Evolutionary conservation across 2,113 vertebrate genomes (phyloP), one percentile per base, ranked within the genome.

Genomic region (Corydoras maculifer): DNA sequence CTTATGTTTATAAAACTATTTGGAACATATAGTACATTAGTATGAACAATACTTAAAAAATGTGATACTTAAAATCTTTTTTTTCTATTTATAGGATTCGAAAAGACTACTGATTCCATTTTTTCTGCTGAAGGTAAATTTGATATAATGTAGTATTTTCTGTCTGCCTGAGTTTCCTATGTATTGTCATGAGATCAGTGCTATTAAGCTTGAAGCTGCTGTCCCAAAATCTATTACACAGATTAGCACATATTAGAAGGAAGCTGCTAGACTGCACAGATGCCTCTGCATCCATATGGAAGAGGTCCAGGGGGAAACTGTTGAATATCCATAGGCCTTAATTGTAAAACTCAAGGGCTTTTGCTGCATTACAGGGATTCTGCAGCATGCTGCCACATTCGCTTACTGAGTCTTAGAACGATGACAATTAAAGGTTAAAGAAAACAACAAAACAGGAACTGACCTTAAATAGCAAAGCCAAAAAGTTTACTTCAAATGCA

Each of bases 321-420:
- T 72, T 72, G 71, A 73, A 73, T 62, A 74, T 68, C 58, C 25
- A 2, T 59, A 55, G 72, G 72, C 72, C 72, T 62, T 74, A 31
- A 68, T 55, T 35, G 54, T 68, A 68, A 68, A 68, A 15, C 62
- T 50, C 9, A 49, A 29, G 62, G 43, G 55, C 58, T 68, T 62
- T 30, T n/a, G 48, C 50, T 31, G 65, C 50, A 57, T 73, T 68
- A 57, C 15, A 55, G 62, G 53, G 48, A 49, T 51, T 51, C 25
- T 59, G 62, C 49, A 31, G 51, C 29, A 9, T 8, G 32, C 7
- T 15, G 65, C 13, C 53, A 11, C 30, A 68, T 43, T 43, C 35
- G 35, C 4, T 43, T 5, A 43, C 35, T 43, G 35, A 4, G 35
- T 8, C 35, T 43, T 43, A 43, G 35, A 43, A 43, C 7, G 35